Evolutionary conservation across 92 coral and sea anemone genomes (phyloP).

Genomic region (Porites divaricata): DNA sequence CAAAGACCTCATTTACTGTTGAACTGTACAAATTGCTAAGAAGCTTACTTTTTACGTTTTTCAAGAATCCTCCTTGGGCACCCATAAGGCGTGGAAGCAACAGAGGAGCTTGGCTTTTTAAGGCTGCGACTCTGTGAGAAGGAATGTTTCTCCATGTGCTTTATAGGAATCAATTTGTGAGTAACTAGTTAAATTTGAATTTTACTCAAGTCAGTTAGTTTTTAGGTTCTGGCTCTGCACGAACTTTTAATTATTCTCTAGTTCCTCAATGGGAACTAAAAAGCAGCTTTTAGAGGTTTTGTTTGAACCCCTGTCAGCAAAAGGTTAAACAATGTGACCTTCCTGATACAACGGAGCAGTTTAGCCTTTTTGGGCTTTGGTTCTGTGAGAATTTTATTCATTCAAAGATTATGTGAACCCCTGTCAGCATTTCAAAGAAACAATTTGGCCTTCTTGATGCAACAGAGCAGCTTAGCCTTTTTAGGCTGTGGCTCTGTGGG

Average conservation of each 20-base stretch:
- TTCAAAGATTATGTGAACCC: constrained; percentile 1
- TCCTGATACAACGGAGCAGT: no score
- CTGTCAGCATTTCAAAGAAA: background rate
- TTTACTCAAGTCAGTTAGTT: no score
- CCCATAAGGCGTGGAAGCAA: constrained; percentile 21
- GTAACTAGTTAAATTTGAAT: background rate
- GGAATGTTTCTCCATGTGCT: constrained; percentile 19
- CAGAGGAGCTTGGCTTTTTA: constrained; percentile 21
- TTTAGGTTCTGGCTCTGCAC: no score
- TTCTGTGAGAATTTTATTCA: background rate
- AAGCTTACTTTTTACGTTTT: constrained; percentile 14
- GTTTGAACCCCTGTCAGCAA: no score
- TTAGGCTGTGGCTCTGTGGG: constrained; percentile 26
- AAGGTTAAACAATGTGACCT: no score
- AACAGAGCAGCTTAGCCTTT: constrained; percentile 5
- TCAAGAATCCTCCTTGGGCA: constrained; percentile 14
- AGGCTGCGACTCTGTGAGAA: constrained; percentile 22
- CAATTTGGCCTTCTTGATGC: background rate
- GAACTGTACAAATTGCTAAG: constrained; percentile 1
- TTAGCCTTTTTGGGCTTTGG: no score
- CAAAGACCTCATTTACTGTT: constrained; percentile 5
- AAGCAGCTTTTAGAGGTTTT: no score
- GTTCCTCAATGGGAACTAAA: no score
- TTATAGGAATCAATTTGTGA: constrained; percentile 14
- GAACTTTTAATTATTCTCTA: no score